Percentiles rank a stretch among this genome's conserved stretches.
phyloP scores from a whole-genome alignment of 2,888 invertebrate species.

The Camptogramma bilineatum region DNA sequence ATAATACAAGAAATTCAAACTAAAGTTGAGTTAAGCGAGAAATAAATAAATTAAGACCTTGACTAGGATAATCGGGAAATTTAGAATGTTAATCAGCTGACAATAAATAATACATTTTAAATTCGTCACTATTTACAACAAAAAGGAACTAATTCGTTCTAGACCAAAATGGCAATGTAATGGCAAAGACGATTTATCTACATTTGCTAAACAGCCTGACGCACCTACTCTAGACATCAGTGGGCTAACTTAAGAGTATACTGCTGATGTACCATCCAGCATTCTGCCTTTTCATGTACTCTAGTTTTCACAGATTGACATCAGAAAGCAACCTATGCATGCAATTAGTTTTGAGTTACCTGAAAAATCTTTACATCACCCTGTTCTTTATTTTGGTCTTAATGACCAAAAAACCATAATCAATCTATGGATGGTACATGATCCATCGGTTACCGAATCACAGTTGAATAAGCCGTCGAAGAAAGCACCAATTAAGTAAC shows the following conservation, averaged over 20 bases:
- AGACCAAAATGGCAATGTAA: constrained; percentile 84
- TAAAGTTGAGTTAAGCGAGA: constrained; percentile 66
- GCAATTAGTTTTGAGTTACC: neutral
- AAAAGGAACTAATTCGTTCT: constrained; percentile 83
- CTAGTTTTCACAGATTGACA: neutral
- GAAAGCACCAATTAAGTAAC: constrained; percentile 54
- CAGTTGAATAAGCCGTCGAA: constrained; percentile 31
- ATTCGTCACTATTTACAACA: constrained; percentile 82
- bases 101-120: constrained; percentile 79
- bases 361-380: neutral
- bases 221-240: constrained; percentile 61
- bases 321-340: neutral
- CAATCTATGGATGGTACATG: constrained; percentile 14
- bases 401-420: neutral
- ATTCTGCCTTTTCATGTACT: too few relatives aligned
- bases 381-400: neutral
- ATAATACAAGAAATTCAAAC: constrained; percentile 70
- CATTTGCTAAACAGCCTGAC: constrained; percentile 70
- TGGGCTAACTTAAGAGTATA: constrained; percentile 52
- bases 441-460: constrained; percentile 22
- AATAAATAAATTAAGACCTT: constrained; percentile 81
- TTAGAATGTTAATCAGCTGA: constrained; percentile 70
- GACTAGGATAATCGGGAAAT: constrained; percentile 82
- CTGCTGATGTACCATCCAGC: constrained; percentile 34
- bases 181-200: constrained; percentile 79